Conservation (phyloP, 1,140 invertebrate genomes). For the Gryllus bimaculatus region DNA sequence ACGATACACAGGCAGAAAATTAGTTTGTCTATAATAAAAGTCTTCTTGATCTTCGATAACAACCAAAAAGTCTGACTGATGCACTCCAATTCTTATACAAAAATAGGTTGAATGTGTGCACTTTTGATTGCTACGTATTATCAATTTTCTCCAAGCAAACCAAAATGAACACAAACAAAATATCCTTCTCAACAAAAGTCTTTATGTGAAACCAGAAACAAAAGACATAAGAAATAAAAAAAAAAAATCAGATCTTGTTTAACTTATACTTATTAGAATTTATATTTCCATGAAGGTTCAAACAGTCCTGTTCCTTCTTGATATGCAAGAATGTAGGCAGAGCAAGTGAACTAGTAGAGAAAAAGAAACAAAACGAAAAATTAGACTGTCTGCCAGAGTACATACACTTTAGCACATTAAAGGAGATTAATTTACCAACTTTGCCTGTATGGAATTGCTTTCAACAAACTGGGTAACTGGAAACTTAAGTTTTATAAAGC, state of each 20-base stretch:
- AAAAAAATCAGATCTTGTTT: neutral
- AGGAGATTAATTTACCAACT: neutral
- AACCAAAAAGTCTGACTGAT: neutral
- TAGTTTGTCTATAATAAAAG: neutral
- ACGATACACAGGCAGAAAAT: constrained; percentile 1
- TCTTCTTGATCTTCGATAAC: neutral
- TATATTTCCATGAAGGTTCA: neutral
- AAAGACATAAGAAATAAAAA: neutral
- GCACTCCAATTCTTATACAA: neutral
- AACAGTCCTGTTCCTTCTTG: constrained; percentile 11
- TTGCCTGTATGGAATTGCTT: neutral
- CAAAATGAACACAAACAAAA: constrained; percentile 5
- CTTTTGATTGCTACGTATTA: neutral
- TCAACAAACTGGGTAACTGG: constrained; percentile 3
- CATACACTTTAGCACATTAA: constrained; percentile 14
- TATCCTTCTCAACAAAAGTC: neutral
- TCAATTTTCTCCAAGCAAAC: neutral
- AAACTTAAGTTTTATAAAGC: neutral
- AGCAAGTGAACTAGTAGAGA: constrained; percentile 13
- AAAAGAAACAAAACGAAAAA: constrained; percentile 11
- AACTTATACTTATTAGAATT: neutral
- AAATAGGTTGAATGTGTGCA: neutral
- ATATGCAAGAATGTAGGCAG: constrained; percentile 15
- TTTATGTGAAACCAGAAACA: neutral
- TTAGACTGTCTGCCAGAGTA: constrained; percentile 9